Evolutionary conservation across 1,140 invertebrate species (phyloP).

Genomic region (Anastrepha ludens): DNA sequence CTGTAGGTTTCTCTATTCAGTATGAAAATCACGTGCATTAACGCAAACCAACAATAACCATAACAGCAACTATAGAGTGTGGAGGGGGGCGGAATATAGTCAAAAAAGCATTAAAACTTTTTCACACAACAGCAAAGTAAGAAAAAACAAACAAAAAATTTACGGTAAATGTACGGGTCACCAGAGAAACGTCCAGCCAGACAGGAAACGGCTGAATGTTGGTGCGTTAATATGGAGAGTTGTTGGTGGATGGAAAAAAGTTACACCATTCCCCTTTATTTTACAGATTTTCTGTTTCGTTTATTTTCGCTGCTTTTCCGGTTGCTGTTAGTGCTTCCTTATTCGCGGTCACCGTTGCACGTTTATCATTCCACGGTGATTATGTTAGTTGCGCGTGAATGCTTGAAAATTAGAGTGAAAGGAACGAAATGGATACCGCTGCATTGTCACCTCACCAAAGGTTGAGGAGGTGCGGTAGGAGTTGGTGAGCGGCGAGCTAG

Average conservation of each 20-base stretch:
- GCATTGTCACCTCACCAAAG: constrained; percentile 12
- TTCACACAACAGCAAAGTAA: constrained; percentile 38
- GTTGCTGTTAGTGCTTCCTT: constrained; percentile 31
- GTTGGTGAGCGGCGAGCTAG: background rate
- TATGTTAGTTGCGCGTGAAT: constrained; percentile 46
- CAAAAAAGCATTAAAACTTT: constrained; percentile 45
- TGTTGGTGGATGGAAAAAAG: constrained; percentile 1
- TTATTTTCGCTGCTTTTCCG: constrained; percentile 16
- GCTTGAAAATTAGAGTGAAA: constrained; percentile 40
- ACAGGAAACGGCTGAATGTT: background rate
- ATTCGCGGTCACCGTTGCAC: constrained; percentile 41
- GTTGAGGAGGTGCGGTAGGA: background rate
- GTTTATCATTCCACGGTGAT: constrained; percentile 40
- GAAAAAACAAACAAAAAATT: background rate
- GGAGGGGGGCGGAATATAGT: background rate
- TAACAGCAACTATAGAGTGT: background rate
- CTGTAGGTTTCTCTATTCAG: background rate
- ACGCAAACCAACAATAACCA: constrained; percentile 29
- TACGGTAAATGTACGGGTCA: background rate
- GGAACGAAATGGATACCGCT: constrained; percentile 14
- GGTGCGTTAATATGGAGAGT: background rate
- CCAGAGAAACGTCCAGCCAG: background rate
- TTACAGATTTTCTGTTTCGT: constrained; percentile 1
- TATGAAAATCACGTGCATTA: constrained; percentile 52
- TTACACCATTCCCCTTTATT: constrained; percentile 6